Conservation (phyloP, 1,140 invertebrate species). For the Neotoxoptera formosana region DNA sequence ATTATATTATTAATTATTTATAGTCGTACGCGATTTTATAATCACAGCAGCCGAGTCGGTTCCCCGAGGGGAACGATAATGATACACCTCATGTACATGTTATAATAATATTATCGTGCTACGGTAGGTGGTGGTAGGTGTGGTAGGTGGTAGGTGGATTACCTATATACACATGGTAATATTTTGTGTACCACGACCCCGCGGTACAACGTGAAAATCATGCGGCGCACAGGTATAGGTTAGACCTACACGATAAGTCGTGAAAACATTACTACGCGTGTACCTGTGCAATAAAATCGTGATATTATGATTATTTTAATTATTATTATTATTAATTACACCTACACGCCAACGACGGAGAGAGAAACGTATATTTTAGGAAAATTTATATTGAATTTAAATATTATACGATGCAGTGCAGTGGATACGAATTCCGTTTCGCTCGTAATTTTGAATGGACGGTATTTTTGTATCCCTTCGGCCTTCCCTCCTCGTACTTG, state of each 20-base stretch:
- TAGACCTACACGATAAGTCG: background rate
- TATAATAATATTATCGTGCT: too few relatives aligned
- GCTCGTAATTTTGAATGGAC: background rate
- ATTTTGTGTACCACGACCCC: background rate
- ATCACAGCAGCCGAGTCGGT: background rate
- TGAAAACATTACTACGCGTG: background rate
- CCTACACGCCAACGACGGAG: background rate
- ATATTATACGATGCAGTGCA: too few relatives aligned
- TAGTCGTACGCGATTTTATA: background rate
- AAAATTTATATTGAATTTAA: too few relatives aligned
- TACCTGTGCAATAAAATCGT: background rate
- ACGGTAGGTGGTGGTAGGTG: too few relatives aligned
- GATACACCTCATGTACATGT: background rate
- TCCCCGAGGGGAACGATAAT: background rate
- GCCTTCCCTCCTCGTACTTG: too few relatives aligned
- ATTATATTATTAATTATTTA: too few relatives aligned
- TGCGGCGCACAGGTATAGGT: too few relatives aligned
- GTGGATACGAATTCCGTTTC: too few relatives aligned
- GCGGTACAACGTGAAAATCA: background rate
- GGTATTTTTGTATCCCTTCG: too few relatives aligned
- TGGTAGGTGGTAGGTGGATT: too few relatives aligned
- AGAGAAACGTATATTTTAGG: background rate
- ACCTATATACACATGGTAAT: background rate
- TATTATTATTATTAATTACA: conserved; percentile 20
- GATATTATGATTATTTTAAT: background rate